Evolutionary conservation across 2,888 invertebrate genomes (phyloP).

Genomic region (Ichneumoninae sp.): DNA sequence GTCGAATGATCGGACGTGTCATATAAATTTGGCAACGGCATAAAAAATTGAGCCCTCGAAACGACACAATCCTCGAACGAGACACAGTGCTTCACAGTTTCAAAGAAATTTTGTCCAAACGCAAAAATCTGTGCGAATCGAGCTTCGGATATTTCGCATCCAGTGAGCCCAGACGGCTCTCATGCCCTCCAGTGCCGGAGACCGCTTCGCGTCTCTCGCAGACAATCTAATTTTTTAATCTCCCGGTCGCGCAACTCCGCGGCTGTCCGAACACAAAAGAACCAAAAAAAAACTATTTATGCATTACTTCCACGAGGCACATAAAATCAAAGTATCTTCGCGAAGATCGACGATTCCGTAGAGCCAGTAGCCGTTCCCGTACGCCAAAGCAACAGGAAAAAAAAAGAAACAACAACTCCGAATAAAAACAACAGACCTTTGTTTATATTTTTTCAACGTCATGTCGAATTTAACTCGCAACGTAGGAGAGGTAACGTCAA

Average conservation of each 20-base stretch:
- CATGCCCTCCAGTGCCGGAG: constrained; percentile 22
- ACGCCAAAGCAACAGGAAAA: constrained; percentile 3
- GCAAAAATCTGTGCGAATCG: background rate
- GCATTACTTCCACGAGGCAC: constrained; percentile 29
- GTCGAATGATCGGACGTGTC: no score
- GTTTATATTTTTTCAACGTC: constrained; percentile 17
- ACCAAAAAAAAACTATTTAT: constrained; percentile 7
- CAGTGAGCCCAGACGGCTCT: background rate
- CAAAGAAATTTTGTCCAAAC: background rate
- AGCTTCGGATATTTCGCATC: constrained; percentile 10
- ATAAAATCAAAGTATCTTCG: background rate
- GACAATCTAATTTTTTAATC: constrained; percentile 29
- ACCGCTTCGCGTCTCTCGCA: constrained; percentile 22
- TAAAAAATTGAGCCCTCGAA: no score
- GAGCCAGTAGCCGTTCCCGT: background rate
- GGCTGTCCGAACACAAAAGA: background rate
- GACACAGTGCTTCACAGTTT: background rate
- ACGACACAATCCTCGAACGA: no score
- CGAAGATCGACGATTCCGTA: background rate
- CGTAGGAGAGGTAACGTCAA: constrained; percentile 23
- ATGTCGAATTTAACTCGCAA: background rate
- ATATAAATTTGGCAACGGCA: no score
- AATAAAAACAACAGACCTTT: background rate
- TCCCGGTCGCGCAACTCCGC: background rate
- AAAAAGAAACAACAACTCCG: background rate